Percentiles rank a stretch among this genome's conserved stretches.
phyloP scores from a whole-genome alignment of 2,113 vertebrate species.

The Heterotis niloticus region DNA sequence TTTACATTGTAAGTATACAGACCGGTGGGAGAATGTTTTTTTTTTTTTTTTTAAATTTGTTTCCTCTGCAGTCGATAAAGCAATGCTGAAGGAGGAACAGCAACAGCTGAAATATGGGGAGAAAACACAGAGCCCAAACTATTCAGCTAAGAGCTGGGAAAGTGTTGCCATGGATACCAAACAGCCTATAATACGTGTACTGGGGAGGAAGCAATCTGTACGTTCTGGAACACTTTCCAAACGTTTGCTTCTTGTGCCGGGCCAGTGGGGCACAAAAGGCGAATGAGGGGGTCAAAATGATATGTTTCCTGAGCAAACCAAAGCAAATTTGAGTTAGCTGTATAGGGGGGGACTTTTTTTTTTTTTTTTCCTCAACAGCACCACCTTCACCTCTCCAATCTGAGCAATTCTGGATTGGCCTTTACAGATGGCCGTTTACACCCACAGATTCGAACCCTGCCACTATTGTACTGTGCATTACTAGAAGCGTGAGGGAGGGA shows the following conservation, averaged over 20 bases:
- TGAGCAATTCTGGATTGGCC: background rate
- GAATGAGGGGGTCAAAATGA: background rate
- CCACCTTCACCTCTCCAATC: background rate
- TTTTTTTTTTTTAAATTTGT: no score
- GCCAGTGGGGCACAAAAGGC: background rate
- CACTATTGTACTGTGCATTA: background rate
- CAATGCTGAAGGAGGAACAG: background rate
- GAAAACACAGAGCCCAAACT: background rate
- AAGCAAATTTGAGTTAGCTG: background rate
- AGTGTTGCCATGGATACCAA: slow-evolving; percentile 25
- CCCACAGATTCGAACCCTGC: background rate
- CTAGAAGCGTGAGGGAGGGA: background rate
- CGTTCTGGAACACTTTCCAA: slow-evolving; percentile 10
- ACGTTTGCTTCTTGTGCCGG: background rate
- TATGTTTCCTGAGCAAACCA: background rate
- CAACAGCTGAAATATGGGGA: background rate
- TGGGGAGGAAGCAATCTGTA: background rate
- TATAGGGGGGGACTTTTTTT: no score
- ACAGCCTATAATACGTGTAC: background rate
- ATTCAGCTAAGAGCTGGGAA: background rate
- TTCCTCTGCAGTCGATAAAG: background rate
- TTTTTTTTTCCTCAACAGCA: no score
- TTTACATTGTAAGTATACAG: no score
- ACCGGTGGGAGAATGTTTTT: no score
- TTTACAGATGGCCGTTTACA: background rate